Evolutionary conservation across 2,797 vertebrate genomes (phyloP).

Genomic region (Hemibagrus guttatus): DNA sequence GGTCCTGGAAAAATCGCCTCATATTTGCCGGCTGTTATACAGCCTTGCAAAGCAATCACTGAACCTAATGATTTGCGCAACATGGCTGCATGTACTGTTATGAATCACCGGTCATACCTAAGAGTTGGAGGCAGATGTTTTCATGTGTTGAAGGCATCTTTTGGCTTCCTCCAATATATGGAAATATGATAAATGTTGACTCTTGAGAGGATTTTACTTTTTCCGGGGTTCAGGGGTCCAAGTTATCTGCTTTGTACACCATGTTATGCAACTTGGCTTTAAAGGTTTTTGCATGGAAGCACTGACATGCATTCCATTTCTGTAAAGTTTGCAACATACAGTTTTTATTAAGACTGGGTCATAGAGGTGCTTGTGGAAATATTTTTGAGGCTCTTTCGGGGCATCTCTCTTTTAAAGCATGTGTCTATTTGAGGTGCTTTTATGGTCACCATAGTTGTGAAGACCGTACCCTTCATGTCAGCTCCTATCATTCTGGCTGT

Average conservation of each 20-base stretch:
- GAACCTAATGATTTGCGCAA: neutral
- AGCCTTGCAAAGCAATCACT: neutral
- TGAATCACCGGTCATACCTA: neutral
- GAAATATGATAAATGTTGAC: constrained; percentile 4
- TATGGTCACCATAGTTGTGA: neutral
- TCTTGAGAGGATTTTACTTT: neutral
- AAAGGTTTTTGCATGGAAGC: constrained; percentile 3
- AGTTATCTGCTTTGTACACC: neutral
- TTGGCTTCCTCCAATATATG: neutral
- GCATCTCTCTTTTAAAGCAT: neutral
- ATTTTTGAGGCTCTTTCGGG: neutral
- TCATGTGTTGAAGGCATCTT: neutral
- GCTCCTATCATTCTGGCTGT: neutral
- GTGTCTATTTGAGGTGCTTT: neutral
- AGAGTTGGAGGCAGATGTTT: neutral
- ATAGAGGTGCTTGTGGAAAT: constrained; percentile 4
- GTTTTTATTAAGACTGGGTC: constrained; percentile 1
- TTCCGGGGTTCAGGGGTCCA: neutral
- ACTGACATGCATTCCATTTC: neutral
- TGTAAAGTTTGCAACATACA: neutral
- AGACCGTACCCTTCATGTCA: neutral
- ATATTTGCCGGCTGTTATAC: neutral
- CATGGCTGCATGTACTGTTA: neutral
- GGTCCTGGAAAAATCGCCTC: constrained; percentile 10
- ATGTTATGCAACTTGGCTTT: neutral